phyloP scores from a whole-genome alignment of 2,888 invertebrate species.

The Orthosia cruda region DNA sequence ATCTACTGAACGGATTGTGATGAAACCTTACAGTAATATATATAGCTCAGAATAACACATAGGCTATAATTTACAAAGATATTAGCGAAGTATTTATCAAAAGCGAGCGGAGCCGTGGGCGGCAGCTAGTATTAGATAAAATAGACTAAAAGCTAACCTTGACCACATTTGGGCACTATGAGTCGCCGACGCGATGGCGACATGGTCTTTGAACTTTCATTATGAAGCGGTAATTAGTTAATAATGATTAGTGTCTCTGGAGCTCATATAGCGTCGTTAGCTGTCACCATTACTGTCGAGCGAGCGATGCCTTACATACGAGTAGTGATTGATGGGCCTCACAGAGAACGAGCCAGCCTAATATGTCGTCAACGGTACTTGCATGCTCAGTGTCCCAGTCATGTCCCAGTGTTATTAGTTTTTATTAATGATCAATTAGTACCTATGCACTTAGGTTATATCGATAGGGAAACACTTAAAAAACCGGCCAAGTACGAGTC shows the following conservation, averaged over 20 bases:
- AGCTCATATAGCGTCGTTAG: constrained; percentile 2
- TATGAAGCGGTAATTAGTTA: constrained; percentile 8
- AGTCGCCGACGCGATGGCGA: neutral
- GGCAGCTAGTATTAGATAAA: too few species aligned
- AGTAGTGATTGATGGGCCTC: constrained; percentile 22
- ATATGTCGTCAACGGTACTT: neutral
- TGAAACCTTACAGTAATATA: too few species aligned
- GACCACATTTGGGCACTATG: neutral
- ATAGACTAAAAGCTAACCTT: neutral
- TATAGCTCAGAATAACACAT: too few species aligned
- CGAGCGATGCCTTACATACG: neutral
- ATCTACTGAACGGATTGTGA: too few species aligned
- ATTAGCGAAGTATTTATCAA: too few species aligned
- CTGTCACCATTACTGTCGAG: constrained; percentile 4
- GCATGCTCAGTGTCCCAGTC: too few species aligned
- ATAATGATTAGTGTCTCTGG: neutral
- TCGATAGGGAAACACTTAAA: too few species aligned
- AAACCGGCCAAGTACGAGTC: too few species aligned
- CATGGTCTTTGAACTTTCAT: neutral
- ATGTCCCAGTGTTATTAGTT: neutral
- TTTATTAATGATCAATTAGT: too few species aligned
- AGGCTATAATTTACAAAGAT: too few species aligned
- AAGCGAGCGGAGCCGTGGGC: too few species aligned
- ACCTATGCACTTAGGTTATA: too few species aligned
- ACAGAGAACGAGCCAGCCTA: neutral